Evolutionary conservation across 1,140 invertebrate genomes (phyloP).

Genomic region (Patella vulgata): DNA sequence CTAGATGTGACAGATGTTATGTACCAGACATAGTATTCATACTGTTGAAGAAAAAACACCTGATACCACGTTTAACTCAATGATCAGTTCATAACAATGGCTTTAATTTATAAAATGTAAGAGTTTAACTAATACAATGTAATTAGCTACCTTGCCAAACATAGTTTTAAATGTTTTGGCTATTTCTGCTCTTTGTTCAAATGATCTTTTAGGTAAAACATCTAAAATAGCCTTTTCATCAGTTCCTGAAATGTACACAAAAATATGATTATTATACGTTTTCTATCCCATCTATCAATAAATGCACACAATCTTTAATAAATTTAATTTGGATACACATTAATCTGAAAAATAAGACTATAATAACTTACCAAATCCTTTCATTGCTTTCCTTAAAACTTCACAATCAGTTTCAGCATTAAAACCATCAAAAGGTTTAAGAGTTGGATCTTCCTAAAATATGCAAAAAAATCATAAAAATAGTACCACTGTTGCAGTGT

Average conservation of each 20-base stretch:
- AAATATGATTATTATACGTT: neutral
- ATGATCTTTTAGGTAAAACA: constrained; percentile 85
- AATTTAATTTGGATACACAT: neutral
- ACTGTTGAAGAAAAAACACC: neutral
- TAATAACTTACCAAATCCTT: constrained; percentile 54
- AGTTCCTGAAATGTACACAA: constrained; percentile 74
- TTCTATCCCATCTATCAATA: neutral
- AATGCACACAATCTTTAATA: neutral
- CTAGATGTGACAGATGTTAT: neutral
- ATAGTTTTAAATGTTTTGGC: constrained; percentile 90
- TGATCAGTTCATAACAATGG: too few relatives aligned
- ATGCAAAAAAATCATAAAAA: neutral
- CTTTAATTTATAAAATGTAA: too few relatives aligned
- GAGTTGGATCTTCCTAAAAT: constrained; percentile 53
- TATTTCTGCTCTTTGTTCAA: constrained; percentile 91
- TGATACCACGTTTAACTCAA: neutral
- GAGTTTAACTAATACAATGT: too few relatives aligned
- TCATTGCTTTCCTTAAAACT: constrained; percentile 60
- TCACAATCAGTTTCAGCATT: constrained; percentile 60
- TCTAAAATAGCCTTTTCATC: constrained; percentile 93
- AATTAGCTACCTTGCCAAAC: constrained; percentile 81
- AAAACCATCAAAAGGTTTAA: constrained; percentile 56
- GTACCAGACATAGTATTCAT: neutral
- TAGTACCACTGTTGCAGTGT: neutral
- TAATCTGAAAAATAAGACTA: neutral